Evolutionary conservation across 2,113 vertebrate genomes (phyloP).

Genomic region (Camarhynchus parvulus): DNA sequence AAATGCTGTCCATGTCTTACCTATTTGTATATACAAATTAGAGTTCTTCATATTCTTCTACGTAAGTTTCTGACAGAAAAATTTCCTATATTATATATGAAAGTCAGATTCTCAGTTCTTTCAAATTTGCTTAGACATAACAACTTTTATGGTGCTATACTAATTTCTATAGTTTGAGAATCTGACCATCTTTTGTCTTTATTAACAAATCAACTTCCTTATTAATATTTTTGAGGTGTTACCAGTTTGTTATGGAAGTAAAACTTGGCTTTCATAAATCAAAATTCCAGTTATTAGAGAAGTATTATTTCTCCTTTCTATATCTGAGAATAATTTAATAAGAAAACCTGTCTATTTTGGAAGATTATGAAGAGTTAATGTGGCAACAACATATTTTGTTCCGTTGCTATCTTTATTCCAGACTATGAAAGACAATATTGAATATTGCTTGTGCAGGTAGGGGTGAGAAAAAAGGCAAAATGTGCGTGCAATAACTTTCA

Average conservation of each 20-base stretch:
- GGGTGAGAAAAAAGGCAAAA: background rate
- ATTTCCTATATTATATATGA: background rate
- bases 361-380: background rate
- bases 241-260: background rate
- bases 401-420: background rate
- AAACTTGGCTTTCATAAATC: background rate
- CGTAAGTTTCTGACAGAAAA: background rate
- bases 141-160: slow-evolving; percentile 8
- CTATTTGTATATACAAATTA: background rate
- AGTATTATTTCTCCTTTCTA: background rate
- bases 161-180: background rate
- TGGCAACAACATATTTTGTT: background rate
- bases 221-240: background rate
- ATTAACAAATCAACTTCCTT: background rate
- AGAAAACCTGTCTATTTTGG: background rate
- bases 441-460: background rate
- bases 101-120: slow-evolving; percentile 27
- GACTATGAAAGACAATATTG: background rate
- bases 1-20: background rate
- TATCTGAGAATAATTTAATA: background rate
- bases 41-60: background rate
- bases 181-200: background rate
- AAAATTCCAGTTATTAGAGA: background rate
- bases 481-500: background rate
- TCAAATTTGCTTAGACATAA: background rate